phyloP scores from a whole-genome alignment of 2,113 vertebrate species.

The Drymodes brunneopygia region DNA sequence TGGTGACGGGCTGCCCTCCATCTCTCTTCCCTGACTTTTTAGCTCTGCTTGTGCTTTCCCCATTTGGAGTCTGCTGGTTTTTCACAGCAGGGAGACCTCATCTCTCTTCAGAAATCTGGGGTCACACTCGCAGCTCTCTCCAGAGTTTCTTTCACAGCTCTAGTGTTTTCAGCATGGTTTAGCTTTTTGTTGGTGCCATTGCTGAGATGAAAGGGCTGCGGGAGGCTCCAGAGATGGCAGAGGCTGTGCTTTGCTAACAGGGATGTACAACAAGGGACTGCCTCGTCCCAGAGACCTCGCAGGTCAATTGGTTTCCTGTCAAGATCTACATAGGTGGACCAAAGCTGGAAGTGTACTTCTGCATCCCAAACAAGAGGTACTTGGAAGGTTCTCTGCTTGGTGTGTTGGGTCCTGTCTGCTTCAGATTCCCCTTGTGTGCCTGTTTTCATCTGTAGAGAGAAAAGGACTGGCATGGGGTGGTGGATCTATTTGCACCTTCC shows the following conservation, averaged over 20 bases:
- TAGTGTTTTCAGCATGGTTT: neutral
- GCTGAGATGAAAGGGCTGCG: neutral
- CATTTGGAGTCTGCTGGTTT: neutral
- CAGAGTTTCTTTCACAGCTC: neutral
- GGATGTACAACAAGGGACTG: neutral
- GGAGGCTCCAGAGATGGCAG: neutral
- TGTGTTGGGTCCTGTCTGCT: neutral
- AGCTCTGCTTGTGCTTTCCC: neutral
- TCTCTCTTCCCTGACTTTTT: neutral
- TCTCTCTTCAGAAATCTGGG: neutral
- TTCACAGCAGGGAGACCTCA: neutral
- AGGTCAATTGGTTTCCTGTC: neutral
- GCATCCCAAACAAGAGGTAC: neutral
- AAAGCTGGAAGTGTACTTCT: neutral
- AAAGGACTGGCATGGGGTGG: fast-evolving
- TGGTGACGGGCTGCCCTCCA: neutral
- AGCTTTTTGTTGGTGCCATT: neutral
- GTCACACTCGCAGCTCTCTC: neutral
- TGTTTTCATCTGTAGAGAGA: fast-evolving
- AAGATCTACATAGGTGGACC: fast-evolving
- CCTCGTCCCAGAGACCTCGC: neutral
- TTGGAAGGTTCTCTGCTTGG: neutral
- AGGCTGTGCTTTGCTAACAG: neutral
- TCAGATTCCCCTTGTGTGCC: neutral
- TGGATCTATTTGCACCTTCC: neutral